These are phyloP conservation scores for Myocastor coypus DNA, from an alignment of 2,113 vertebrate genomes.

Conservation along the genomic window DNA sequence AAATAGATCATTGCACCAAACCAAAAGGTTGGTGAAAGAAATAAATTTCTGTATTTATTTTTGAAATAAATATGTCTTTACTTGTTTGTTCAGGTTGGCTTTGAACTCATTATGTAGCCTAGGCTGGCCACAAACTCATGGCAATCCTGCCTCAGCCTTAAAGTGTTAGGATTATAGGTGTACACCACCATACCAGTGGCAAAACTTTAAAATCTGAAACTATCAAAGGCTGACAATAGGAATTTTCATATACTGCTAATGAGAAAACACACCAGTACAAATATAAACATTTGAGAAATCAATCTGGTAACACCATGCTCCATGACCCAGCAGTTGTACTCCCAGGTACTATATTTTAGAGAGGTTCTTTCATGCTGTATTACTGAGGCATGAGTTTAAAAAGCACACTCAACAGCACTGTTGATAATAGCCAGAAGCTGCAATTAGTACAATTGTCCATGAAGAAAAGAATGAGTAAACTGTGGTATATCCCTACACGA, in stretches of 20 bases:
- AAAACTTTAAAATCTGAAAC: not conserved
- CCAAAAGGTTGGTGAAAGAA: not conserved
- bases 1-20: not conserved
- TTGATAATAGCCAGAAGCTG: not conserved
- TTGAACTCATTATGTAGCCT: not conserved
- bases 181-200: not conserved
- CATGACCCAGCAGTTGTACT: not conserved
- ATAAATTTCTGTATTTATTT: not conserved
- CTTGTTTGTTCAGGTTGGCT: not conserved
- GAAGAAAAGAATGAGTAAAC: not conserved
- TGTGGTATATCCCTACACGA: not conserved
- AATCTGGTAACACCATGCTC: not conserved
- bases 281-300: not conserved
- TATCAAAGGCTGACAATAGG: not conserved
- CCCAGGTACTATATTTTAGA: not conserved
- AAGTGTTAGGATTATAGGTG: not conserved
- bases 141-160: not conserved
- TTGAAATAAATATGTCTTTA: not conserved
- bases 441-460: not conserved
- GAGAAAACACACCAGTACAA: not conserved
- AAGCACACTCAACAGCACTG: not conserved
- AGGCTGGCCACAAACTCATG: not conserved
- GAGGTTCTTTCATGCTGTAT: not conserved
- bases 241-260: not conserved
- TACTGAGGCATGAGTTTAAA: not conserved